These are phyloP conservation scores for Coracopsis vasa DNA, from an alignment of 2,113 vertebrate genomes.

Conservation along the genomic window DNA sequence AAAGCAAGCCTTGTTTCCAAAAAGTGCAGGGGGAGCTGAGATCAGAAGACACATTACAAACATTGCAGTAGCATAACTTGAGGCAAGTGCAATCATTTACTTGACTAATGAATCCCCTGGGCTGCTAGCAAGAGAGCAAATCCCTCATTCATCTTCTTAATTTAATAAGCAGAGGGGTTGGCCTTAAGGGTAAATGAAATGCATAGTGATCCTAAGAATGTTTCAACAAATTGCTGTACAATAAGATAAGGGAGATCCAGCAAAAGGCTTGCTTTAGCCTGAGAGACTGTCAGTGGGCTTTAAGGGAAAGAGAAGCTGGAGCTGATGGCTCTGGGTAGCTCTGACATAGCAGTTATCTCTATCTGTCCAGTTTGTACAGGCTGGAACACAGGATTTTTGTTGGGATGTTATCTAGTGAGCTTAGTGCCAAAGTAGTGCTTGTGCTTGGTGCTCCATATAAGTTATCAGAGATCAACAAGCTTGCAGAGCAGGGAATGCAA, in stretches of 20 bases:
- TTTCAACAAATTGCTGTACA: slow-evolving; percentile 56
- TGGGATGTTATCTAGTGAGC: neutral
- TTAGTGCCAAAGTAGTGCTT: neutral
- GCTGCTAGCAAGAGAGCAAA: slow-evolving; percentile 53
- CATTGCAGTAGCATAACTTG: slow-evolving; percentile 63
- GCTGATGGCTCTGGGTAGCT: neutral
- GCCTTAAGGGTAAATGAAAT: slow-evolving; percentile 55
- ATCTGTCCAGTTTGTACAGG: accelerated
- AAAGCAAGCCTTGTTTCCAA: slow-evolving; percentile 51
- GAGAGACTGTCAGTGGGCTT: neutral
- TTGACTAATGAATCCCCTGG: slow-evolving; percentile 69
- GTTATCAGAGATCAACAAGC: neutral
- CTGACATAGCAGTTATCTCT: neutral
- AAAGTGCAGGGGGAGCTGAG: slow-evolving; percentile 17
- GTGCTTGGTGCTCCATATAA: neutral
- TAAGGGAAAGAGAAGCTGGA: neutral
- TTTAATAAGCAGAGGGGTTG: slow-evolving; percentile 66
- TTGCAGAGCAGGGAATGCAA: neutral
- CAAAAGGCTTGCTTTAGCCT: neutral
- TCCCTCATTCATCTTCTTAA: slow-evolving; percentile 66
- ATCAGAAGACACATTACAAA: slow-evolving; percentile 64
- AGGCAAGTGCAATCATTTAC: slow-evolving; percentile 66
- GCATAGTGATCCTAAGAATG: neutral
- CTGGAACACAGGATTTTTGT: neutral
- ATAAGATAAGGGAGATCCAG: slow-evolving; percentile 25